phyloP scores from a whole-genome alignment of 1,140 invertebrate genomes.

The Parasteatoda tepidariorum region DNA sequence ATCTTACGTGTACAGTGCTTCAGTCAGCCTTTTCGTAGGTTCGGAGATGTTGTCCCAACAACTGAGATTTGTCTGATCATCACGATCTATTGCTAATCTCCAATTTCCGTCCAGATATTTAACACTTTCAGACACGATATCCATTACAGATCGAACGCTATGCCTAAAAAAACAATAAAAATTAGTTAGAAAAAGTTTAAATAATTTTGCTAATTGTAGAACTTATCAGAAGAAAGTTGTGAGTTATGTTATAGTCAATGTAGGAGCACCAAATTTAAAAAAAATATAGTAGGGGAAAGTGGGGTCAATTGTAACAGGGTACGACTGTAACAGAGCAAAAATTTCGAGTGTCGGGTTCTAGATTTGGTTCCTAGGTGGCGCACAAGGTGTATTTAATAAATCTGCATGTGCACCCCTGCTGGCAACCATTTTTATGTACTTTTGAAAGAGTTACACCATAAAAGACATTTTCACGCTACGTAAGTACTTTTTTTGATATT shows the following conservation, averaged over 20 bases:
- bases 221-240: not conserved
- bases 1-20: slow-evolving; percentile 37
- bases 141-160: slow-evolving; percentile 48
- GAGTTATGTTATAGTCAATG: not conserved
- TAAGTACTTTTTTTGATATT: too few relatives aligned
- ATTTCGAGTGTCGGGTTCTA: too few relatives aligned
- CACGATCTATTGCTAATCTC: not conserved
- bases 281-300: not conserved
- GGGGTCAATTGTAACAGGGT: too few relatives aligned
- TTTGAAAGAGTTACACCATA: too few relatives aligned
- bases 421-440: too few relatives aligned
- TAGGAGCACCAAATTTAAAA: not conserved
- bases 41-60: slow-evolving; percentile 46
- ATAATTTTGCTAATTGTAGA: not conserved
- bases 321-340: too few relatives aligned
- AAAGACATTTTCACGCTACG: too few relatives aligned
- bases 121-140: slow-evolving; percentile 33
- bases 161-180: slow-evolving; percentile 4
- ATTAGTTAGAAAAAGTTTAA: not conserved
- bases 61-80: not conserved
- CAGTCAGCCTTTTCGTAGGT: not conserved
- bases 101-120: slow-evolving; percentile 42
- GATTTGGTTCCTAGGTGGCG: too few relatives aligned
- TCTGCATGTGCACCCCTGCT: too few relatives aligned
- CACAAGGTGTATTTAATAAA: too few relatives aligned